These are phyloP conservation scores for Bolborhynchus lineola DNA, from an alignment of 2,113 vertebrate species.

Conservation along the genomic window DNA sequence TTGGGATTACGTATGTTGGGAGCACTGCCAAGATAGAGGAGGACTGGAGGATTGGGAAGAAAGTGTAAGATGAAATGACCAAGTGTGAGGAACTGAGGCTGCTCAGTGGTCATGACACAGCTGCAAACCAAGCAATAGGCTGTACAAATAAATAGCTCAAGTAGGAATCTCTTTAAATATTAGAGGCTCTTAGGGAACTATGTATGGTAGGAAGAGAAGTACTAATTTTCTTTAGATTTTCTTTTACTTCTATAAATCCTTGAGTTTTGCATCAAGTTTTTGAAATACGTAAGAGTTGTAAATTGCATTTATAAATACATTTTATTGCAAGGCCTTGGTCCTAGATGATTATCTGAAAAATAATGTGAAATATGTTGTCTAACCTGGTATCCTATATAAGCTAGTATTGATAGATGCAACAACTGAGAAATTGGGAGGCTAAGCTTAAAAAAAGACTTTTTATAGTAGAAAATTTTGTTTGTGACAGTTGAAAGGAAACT, in stretches of 20 bases:
- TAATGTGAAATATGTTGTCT: not conserved
- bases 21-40: not conserved
- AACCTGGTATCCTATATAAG: not conserved
- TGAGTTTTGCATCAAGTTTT: not conserved
- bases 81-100: not conserved
- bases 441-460: not conserved
- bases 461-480: not conserved
- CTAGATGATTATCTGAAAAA: not conserved
- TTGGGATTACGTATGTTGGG: not conserved
- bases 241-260: not conserved
- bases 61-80: not conserved
- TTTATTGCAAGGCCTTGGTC: not conserved
- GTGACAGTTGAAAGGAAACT: not conserved
- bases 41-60: not conserved
- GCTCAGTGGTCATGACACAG: not conserved
- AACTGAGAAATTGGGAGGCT: not conserved
- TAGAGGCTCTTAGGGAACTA: not conserved
- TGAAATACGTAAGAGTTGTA: not conserved
- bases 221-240: not conserved
- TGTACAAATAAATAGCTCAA: not conserved
- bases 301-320: not conserved
- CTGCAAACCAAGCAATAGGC: not conserved
- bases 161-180: not conserved
- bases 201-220: not conserved
- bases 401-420: not conserved